Base-by-base conservation (phyloP, 30 jellyfish, hydroid and myxozoan species). In the Aurelia coerulea region DNA sequence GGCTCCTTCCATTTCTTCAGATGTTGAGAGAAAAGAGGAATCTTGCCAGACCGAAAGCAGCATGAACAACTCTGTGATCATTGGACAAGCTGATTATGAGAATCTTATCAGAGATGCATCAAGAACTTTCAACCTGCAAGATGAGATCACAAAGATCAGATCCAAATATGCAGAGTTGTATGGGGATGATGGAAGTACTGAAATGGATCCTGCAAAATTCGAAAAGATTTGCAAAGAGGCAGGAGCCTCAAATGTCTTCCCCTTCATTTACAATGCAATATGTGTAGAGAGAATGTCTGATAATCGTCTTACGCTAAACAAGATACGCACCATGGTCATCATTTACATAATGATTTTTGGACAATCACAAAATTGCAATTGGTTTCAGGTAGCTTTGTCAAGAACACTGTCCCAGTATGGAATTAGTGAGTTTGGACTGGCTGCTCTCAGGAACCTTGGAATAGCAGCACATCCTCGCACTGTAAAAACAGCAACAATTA, bases 101-200 rank as follows among this genome's bases (percentile, higher is more conserved):
- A 74, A 76, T 10, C 76, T 76, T 10, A 33, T 76, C 56, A 32
- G 35, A n/a, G 62, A 60, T 53, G 50, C 87, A n/a, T 29, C 87
- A 13, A 60, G 19, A 11, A 53, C 87, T 14, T 76, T 76, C 42
- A 19, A 76, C 71, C 76, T 76, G 13, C 41, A 76, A 34, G 63
- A 32, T 13, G 76, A 76, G 42, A 56, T 76, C 58, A 58, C 51
- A 56, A 76, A 59, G 62, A 74, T 76, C 3, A 10, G 74, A 60
- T 50, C 58, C 59, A 76, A 60, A 76, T 76, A 78, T 68, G 18
- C 62, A 53, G 87, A 60, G 13, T 68, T 76, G 14, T 76, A n/a
- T 76, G 78, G 76, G 62, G 87, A 76, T 54, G 87, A 76, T 32
- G 87, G 87, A 60, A 76, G 35, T 76, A 78, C 87, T 54, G 87